Evolutionary conservation across 2,113 vertebrate species (phyloP).

Genomic region (Stegastes partitus): DNA sequence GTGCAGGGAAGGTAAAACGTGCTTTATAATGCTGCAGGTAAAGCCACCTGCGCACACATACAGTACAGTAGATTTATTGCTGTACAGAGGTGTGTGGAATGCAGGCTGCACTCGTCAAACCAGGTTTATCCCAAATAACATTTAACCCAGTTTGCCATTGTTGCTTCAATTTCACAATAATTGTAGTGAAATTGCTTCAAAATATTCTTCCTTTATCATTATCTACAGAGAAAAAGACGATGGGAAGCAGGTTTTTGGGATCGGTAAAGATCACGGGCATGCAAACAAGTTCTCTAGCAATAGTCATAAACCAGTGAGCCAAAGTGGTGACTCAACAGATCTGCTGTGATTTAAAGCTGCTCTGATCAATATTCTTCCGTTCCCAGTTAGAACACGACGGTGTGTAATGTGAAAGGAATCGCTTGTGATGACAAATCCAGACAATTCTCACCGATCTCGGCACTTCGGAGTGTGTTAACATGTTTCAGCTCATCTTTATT

Average conservation of each 20-base stretch:
- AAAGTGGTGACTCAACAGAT: not conserved
- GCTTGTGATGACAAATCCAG: constrained; percentile 10
- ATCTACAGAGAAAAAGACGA: too few relatives aligned
- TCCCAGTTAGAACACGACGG: not conserved
- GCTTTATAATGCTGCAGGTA: constrained; percentile 35
- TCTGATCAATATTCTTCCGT: not conserved
- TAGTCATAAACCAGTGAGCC: too few relatives aligned
- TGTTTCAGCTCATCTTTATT: constrained; percentile 6
- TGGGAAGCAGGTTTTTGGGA: too few relatives aligned
- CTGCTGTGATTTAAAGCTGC: not conserved
- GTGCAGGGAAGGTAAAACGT: constrained; percentile 28
- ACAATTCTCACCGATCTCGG: not conserved
- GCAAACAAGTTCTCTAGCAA: too few relatives aligned
- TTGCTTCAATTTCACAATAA: not conserved
- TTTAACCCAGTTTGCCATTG: not conserved
- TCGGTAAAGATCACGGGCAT: too few relatives aligned
- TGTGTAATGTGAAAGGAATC: not conserved
- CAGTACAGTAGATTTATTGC: constrained; percentile 51
- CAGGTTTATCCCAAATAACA: constrained; percentile 24
- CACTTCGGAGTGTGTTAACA: not conserved
- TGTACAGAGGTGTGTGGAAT: constrained; percentile 44
- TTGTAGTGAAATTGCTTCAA: not conserved
- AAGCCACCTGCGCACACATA: constrained; percentile 11
- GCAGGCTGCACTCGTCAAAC: constrained; percentile 43
- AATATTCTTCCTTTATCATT: too few relatives aligned